These are phyloP conservation scores for Anas platyrhynchos DNA, from an alignment of 2,113 vertebrate genomes.

Conservation along the genomic window DNA sequence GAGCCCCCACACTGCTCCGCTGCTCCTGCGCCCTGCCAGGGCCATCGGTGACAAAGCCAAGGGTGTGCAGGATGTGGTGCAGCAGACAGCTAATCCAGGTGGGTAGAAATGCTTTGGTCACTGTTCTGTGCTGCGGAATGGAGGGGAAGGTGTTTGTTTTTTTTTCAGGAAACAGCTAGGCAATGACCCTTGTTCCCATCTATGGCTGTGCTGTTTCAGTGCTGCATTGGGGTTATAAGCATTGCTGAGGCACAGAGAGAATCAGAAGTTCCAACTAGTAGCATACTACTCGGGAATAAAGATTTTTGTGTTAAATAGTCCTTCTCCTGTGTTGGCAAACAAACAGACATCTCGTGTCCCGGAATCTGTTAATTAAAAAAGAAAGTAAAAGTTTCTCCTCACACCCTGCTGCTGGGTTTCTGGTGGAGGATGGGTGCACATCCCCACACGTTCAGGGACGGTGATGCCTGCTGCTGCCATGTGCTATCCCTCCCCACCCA, in stretches of 20 bases:
- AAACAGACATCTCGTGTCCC: neutral
- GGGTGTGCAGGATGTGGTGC: fast-evolving
- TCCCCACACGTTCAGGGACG: neutral
- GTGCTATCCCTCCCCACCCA: neutral
- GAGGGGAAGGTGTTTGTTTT: neutral
- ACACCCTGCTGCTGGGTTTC: neutral
- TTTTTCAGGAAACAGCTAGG: neutral
- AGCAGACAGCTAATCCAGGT: neutral
- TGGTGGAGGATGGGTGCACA: fast-evolving
- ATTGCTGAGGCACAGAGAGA: fast-evolving
- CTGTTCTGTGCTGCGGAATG: fast-evolving
- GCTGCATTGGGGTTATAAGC: fast-evolving
- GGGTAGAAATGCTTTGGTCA: neutral
- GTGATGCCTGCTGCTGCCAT: neutral
- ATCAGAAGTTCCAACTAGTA: neutral
- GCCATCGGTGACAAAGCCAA: fast-evolving
- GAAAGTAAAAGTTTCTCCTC: neutral
- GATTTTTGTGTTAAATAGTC: neutral
- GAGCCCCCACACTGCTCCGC: neutral
- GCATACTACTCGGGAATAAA: neutral
- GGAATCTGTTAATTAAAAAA: neutral
- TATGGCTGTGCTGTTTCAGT: fast-evolving
- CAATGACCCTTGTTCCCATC: fast-evolving
- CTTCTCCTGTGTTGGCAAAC: neutral
- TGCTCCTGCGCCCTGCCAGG: fast-evolving